Evolutionary conservation across 2,797 vertebrate genomes (phyloP).

Genomic region (Gadopsis bispinosus): DNA sequence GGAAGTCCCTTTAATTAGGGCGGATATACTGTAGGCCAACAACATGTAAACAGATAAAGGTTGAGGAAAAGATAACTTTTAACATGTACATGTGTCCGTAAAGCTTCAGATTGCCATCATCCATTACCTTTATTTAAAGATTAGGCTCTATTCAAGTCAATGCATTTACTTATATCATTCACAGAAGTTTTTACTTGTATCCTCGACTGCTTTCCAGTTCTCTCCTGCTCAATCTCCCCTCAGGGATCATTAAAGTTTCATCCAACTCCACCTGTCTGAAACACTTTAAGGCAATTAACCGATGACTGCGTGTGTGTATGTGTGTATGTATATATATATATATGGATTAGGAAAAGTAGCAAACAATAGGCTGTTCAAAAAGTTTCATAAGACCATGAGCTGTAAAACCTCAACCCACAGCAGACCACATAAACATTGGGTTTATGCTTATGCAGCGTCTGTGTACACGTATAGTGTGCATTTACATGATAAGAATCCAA

Average conservation of each 20-base stretch:
- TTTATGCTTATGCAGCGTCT: constrained; percentile 2
- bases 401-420: constrained; percentile 2
- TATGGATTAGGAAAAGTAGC: not conserved
- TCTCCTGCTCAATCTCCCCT: constrained; percentile 46
- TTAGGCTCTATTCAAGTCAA: not conserved
- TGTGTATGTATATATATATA: no score
- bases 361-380: not conserved
- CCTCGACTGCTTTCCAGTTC: constrained; percentile 14
- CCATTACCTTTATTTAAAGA: not conserved
- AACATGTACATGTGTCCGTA: not conserved
- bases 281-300: not conserved
- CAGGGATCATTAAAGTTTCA: constrained; percentile 68
- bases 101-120: not conserved
- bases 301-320: not conserved
- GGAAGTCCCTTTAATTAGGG: not conserved
- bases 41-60: not conserved
- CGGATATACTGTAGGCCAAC: fast-evolving
- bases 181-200: constrained; percentile 7
- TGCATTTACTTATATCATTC: constrained; percentile 17
- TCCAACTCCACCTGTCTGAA: constrained; percentile 64
- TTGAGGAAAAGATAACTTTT: not conserved
- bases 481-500: constrained; percentile 43
- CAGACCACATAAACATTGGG: not conserved
- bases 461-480: constrained; percentile 16
- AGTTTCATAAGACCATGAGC: not conserved